Evolutionary conservation across 2,113 vertebrate genomes (phyloP), one percentile per base, ranked within the genome.

Genomic region (Salminus brasiliensis): DNA sequence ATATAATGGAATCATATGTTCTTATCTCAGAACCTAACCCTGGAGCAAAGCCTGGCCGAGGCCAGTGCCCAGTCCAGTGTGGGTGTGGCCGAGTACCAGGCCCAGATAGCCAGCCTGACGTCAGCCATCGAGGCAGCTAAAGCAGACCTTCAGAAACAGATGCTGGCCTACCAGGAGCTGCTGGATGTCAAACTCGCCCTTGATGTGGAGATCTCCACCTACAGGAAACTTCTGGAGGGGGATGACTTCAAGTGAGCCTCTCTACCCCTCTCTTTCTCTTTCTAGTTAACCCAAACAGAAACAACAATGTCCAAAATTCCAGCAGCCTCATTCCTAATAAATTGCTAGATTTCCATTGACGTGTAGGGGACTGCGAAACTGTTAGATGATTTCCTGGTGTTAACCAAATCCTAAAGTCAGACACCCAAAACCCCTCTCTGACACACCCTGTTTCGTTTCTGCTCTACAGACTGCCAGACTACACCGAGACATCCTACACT

Each of bases 131-230:
- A 90, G 73, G 68, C 81, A 8, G 88, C 90, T 25, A 90, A 89
- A 78, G 43, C 39, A 0, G 90, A 91, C 55, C 90, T 89, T 32
- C 88, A 91, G 79, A 91, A 89, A 79, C 86, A 89, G 63, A 88
- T 91, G 53, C 62, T 89, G 65, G 83, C 88, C 68, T 90, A 91
- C 52, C 90, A 91, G 67, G 88, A 90, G 79, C 85, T 91, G 74
- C 78, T 91, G 72, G 90, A 91, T 25, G 62, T 91, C 69, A 91
- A 91, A 69, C 86, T 89, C 2, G 88, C 86, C 23, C 76, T 91
- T 15, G 90, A 91, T 25, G 90, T 84, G n/a, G 90, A 91, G 74
- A 91, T 91, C 4, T 66, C 88, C 63, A 91, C 90, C 66, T 91
- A 91, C 80, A 89, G 81, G 34, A 91, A 85, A n/a, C 78, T 91